Evolutionary conservation across 2,888 invertebrate genomes (phyloP).

Genomic region (Cheilosia variabilis): DNA sequence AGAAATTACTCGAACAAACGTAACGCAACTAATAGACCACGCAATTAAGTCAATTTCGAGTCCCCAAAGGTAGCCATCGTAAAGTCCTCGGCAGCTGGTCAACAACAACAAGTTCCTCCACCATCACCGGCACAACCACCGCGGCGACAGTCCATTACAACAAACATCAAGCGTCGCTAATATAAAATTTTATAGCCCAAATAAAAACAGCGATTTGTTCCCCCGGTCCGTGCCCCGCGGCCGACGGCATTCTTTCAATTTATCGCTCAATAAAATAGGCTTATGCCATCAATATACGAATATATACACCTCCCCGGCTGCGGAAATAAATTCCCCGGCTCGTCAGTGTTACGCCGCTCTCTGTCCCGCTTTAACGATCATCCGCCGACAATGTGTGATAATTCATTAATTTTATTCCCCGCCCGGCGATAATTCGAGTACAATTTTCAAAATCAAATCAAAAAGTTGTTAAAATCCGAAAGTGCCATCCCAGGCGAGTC

Average conservation of each 20-base stretch:
- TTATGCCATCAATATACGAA: constrained; percentile 69
- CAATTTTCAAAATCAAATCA: constrained; percentile 74
- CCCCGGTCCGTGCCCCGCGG: constrained; percentile 8
- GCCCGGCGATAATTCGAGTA: constrained; percentile 72
- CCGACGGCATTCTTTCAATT: constrained; percentile 52
- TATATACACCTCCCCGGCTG: constrained; percentile 6
- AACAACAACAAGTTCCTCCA: constrained; percentile 2
- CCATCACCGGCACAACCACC: not conserved
- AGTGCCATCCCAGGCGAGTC: constrained; percentile 25
- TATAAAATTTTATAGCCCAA: constrained; percentile 69
- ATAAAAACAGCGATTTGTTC: constrained; percentile 73
- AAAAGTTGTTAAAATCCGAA: constrained; percentile 72
- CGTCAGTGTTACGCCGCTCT: not conserved
- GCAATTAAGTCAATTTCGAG: constrained; percentile 10
- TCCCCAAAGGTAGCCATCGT: constrained; percentile 47
- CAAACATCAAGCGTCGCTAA: constrained; percentile 38
- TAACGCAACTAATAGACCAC: too few species aligned
- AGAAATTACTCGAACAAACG: too few species aligned
- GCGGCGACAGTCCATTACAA: constrained; percentile 37
- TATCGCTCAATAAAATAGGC: constrained; percentile 74
- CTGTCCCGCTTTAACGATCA: constrained; percentile 65
- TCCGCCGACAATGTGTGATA: constrained; percentile 70
- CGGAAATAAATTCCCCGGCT: constrained; percentile 32
- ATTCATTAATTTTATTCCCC: constrained; percentile 73
- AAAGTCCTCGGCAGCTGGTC: constrained; percentile 62